Base-by-base conservation (phyloP, 1,140 invertebrate species). In the Drosophila sechellia region DNA sequence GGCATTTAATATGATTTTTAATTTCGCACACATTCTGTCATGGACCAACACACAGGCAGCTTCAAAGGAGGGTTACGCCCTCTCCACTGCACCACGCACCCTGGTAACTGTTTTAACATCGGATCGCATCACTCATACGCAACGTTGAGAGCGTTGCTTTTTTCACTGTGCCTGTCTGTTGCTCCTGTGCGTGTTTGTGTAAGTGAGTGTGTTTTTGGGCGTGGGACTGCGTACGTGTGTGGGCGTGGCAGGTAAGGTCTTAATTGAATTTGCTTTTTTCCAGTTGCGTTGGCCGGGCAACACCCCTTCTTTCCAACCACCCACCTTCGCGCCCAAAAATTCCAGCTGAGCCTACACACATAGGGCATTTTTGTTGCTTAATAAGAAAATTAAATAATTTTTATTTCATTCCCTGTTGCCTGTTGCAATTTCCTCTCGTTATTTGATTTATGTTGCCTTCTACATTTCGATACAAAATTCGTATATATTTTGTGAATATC, bases 1-100 rank as follows among this genome's bases (percentile, higher is more conserved):
- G 31, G 50, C 34, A 49, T 63, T 69, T 69, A 78, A 78, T 86
- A 77, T 71, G 75, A 87, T 81, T 86, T 86, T 81, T 81, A 81
- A 86, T 78, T 84, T 79, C 74, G 58, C 60, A 77, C 64, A 72
- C 34, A 61, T 55, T 77, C 72, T 64, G 20, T 27, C 48, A 43
- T 27, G 45, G 53, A 35, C 15, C 35, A 52, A 61, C 43, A 59
- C 37, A 31, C 39, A 25, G 4, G 53, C 27, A 60, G 42, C 43
- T 60, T 69, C 65, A 69, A 69, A 54, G 55, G 39, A 20, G 58
- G 46, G 61, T 34, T 34, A 46, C 20, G 31, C 61, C 61, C 22
- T 5, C 17, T 11, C 20, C 17, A 15, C 11, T 22, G 8, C 27
- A n/a, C 20, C 13, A 15, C n/a, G 35, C 37, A 22, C 27, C 43